These are phyloP conservation scores for Philereme transversata DNA, from an alignment of 2,888 invertebrate species.

Conservation along the genomic window DNA sequence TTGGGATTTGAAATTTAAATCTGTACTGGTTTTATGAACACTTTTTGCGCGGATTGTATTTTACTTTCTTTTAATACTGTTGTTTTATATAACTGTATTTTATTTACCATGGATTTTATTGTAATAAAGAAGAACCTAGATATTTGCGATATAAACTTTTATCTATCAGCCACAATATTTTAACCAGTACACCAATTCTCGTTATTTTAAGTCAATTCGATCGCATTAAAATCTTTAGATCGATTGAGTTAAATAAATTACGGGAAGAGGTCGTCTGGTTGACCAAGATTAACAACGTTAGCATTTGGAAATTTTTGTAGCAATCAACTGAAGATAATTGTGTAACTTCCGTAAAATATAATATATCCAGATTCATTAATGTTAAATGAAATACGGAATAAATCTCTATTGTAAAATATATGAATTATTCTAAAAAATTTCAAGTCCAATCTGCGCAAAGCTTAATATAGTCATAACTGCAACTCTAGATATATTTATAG, in stretches of 20 bases:
- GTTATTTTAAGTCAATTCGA: no score
- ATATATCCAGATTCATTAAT: no score
- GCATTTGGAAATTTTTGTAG: no score
- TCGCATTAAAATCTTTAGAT: no score
- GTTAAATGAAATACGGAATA: no score
- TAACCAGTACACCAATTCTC: no score
- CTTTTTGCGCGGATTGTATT: constrained; percentile 35
- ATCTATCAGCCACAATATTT: no score
- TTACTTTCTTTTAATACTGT: constrained; percentile 24
- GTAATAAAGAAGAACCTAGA: no score
- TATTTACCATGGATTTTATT: neutral
- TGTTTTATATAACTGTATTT: neutral
- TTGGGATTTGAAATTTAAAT: constrained; percentile 49
- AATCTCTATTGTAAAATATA: neutral
- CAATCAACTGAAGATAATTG: neutral
- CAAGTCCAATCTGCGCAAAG: constrained; percentile 40
- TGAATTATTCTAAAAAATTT: constrained; percentile 16
- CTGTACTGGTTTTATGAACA: constrained; percentile 22
- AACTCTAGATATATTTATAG: constrained; percentile 39
- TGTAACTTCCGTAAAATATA: neutral
- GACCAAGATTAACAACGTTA: no score
- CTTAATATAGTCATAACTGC: constrained; percentile 41
- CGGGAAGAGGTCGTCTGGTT: no score
- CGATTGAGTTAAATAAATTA: no score
- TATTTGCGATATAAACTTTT: no score